These are phyloP conservation scores for Cichladusa arquata DNA, from an alignment of 2,113 vertebrate species.

Conservation along the genomic window DNA sequence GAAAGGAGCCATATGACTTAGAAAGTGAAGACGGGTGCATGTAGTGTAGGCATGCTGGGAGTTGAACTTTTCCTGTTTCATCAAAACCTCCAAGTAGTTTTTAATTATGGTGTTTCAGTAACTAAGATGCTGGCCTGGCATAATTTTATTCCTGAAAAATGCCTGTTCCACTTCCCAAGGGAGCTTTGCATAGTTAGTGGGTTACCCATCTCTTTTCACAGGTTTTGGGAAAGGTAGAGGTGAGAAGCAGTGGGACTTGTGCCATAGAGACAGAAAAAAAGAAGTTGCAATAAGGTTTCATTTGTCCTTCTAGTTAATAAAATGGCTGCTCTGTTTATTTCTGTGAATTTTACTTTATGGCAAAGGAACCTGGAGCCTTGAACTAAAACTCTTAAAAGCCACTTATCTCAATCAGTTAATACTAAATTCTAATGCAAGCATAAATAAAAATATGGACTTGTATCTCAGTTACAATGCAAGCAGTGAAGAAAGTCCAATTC, in stretches of 20 bases:
- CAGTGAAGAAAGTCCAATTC: not conserved
- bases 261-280: not conserved
- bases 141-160: not conserved
- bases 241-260: not conserved
- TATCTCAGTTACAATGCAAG: slow-evolving; percentile 38
- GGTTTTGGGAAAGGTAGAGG: not conserved
- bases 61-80: not conserved
- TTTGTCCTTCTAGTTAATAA: not conserved
- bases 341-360: not conserved
- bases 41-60: not conserved
- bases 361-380: not conserved
- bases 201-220: not conserved
- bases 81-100: not conserved
- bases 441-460: not conserved
- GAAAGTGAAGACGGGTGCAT: not conserved
- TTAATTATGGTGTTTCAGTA: not conserved
- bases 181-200: not conserved
- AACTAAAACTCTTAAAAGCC: not conserved
- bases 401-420: not conserved
- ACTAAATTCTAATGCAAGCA: not conserved
- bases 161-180: not conserved
- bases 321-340: slow-evolving; percentile 10
- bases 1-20: not conserved
- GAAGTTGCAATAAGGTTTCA: not conserved
- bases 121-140: not conserved